phyloP scores from a whole-genome alignment of 2,113 vertebrate genomes.

The Scalopus aquaticus region DNA sequence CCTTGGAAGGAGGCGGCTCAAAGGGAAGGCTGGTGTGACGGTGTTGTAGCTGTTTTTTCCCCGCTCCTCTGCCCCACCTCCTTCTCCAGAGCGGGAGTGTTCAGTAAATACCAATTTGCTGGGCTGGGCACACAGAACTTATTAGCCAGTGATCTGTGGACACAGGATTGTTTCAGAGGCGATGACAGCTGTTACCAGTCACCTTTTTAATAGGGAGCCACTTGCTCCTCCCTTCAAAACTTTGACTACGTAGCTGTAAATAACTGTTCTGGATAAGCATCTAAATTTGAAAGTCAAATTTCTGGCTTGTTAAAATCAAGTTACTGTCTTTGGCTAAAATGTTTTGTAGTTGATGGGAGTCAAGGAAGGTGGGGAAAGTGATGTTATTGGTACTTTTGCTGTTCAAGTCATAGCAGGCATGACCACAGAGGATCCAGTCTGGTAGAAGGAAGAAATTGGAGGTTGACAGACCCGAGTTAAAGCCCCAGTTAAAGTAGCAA shows the following conservation, averaged over 20 bases:
- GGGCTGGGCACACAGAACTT: neutral
- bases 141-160: constrained; percentile 33
- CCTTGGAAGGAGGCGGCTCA: constrained; percentile 9
- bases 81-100: neutral
- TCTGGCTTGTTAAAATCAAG: neutral
- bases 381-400: neutral
- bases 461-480: neutral
- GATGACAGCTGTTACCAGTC: neutral
- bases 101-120: neutral
- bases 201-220: neutral
- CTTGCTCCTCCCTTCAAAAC: neutral
- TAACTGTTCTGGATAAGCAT: constrained; percentile 32
- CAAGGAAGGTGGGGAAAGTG: neutral
- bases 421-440: neutral
- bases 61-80: neutral
- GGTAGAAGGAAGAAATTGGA: neutral
- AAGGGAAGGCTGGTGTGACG: neutral
- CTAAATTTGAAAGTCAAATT: constrained; percentile 29
- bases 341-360: neutral
- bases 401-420: neutral
- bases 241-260: neutral
- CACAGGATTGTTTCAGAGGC: constrained; percentile 24
- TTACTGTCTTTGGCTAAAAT: neutral
- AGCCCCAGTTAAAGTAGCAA: neutral
- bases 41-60: neutral